These are phyloP conservation scores for Betta splendens DNA, from an alignment of 2,797 vertebrate species.

Conservation along the genomic window DNA sequence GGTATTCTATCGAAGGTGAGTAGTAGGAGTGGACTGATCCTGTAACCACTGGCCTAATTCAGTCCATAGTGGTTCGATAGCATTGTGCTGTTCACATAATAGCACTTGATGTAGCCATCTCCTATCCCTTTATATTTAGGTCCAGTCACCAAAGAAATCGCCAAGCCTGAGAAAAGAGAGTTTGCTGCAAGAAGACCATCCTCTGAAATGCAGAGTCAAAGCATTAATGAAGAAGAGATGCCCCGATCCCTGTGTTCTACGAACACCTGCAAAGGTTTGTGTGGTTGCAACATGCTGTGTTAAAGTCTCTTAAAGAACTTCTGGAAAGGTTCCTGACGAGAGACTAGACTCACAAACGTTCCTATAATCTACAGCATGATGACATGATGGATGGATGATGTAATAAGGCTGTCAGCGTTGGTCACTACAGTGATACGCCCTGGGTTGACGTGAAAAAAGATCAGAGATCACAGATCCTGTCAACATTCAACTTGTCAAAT, in stretches of 20 bases:
- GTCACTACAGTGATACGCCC: no score
- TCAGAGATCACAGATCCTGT: no score
- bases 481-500: no score
- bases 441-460: no score
- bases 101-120: background rate
- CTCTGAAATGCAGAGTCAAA: constrained; percentile 63
- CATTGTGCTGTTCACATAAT: background rate
- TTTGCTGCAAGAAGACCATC: constrained; percentile 47
- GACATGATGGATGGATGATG: no score
- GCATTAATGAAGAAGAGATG: constrained; percentile 39
- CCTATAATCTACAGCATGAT: no score
- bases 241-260: fast-evolving
- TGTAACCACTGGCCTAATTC: background rate
- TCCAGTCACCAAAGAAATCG: background rate
- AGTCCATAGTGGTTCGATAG: background rate
- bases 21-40: background rate
- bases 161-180: background rate
- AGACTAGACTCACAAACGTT: no score
- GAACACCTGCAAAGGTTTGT: constrained; percentile 44
- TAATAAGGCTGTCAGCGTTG: no score
- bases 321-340: no score
- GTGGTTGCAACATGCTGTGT: no score
- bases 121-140: constrained; percentile 1
- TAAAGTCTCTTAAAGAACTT: no score
- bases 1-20: constrained; percentile 49